Base-by-base conservation (phyloP, 1,140 invertebrate species). In the Sarcophaga peregrina region DNA sequence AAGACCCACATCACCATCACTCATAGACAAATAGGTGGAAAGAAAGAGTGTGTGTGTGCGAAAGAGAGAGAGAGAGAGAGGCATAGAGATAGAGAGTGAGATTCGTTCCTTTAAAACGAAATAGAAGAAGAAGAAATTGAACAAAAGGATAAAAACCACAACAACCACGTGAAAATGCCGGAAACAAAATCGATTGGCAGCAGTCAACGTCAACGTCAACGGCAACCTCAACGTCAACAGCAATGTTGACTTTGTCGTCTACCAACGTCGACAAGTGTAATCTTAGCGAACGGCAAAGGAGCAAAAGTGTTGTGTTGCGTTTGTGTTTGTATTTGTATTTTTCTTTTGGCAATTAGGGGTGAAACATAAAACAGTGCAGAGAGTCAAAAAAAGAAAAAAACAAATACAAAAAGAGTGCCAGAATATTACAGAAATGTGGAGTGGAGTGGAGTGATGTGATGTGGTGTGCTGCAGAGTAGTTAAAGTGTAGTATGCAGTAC, bases 131-230 rank as follows among this genome's bases (percentile, higher is more conserved):
- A 37, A 80, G 10, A 15, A 11, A 80, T 9, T 52, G 9, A 1
- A 15, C 20, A 68, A 25, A 54, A 81, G 45, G 45, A 58, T 54
- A 81, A 50, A 47, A 13, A 80, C 62, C 62, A 80, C 17, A 80
- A 46, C 48, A 87, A 87, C 85, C 88, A 89, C 88, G 88, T 89
- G 87, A 89, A 89, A 89, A 89, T 88, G 87, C 87, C 88, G 88
- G 88, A 89, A 89, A 89, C 87, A 87, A 89, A 89, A 89, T 89
- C 88, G 88, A 89, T 89, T 88, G 87, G 86, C 85, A 17, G 15
- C 62, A 68, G 8, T 68, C n/a, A 4, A 37, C 25, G 25, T 37
- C 25, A 37, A 37, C 25, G 25, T 68, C n/a, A 4, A 37, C 25
- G 25, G 1, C 25, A 37, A 37, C 25, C 1, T 68, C n/a, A 4